These are phyloP conservation scores for Dynastes tityus DNA, from an alignment of 2,888 invertebrate species.

Conservation along the genomic window DNA sequence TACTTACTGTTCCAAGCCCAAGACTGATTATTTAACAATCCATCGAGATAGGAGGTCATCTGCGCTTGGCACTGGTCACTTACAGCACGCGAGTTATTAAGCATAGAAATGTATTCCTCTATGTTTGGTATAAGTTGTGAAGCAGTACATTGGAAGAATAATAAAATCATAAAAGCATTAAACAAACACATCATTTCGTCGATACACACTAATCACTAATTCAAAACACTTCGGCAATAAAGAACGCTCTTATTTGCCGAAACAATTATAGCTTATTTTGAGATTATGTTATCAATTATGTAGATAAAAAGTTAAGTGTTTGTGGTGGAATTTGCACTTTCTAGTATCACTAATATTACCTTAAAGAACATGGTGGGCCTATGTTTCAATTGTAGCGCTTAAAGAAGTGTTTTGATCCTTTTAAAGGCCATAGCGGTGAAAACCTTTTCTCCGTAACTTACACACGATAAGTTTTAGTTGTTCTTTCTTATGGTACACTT, in stretches of 20 bases:
- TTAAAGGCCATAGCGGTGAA: no score
- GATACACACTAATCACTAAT: slow-evolving; percentile 17
- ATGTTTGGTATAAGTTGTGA: slow-evolving; percentile 8
- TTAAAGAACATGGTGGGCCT: background rate
- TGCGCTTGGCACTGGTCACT: slow-evolving; percentile 3
- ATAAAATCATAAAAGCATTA: slow-evolving; percentile 14
- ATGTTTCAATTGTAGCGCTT: no score
- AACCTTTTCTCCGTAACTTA: no score
- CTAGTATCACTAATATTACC: background rate
- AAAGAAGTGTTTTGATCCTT: no score
- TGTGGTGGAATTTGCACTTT: background rate
- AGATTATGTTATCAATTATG: slow-evolving; percentile 38
- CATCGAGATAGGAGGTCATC: background rate
- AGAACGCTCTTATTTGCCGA: slow-evolving; percentile 4
- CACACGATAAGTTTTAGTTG: no score
- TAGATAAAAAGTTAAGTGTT: slow-evolving; percentile 22
- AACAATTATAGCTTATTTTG: slow-evolving; percentile 36
- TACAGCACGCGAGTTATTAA: slow-evolving; percentile 5
- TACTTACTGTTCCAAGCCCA: slow-evolving; percentile 45
- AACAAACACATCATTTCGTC: slow-evolving; percentile 33
- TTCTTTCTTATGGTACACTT: no score
- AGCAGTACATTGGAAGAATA: slow-evolving; percentile 16
- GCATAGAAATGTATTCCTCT: slow-evolving; percentile 1
- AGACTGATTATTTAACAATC: slow-evolving; percentile 19
- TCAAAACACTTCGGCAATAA: slow-evolving; percentile 20